These are phyloP conservation scores for Speoplatyrhinus poulsoni DNA, from an alignment of 2,113 vertebrate species.

Conservation along the genomic window DNA sequence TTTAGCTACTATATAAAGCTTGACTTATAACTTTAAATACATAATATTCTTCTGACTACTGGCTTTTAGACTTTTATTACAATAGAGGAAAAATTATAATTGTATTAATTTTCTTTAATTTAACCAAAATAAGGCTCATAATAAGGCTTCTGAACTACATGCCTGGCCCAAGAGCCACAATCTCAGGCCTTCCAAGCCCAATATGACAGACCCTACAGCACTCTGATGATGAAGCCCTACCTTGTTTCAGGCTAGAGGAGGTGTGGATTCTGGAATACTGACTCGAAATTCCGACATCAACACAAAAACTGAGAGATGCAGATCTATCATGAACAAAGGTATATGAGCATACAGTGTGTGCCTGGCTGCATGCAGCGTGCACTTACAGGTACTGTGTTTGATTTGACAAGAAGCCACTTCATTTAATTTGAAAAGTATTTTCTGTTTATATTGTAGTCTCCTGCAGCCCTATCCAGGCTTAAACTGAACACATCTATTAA, in stretches of 20 bases:
- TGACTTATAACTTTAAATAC: no score
- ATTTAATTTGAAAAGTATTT: conserved; percentile 7
- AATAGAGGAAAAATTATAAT: no score
- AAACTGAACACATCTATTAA: neutral
- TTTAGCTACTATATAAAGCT: neutral
- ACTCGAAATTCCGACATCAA: conserved; percentile 62
- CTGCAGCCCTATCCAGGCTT: conserved; percentile 1
- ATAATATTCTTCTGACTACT: no score
- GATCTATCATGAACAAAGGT: conserved; percentile 18
- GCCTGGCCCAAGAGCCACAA: neutral
- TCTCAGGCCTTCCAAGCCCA: neutral
- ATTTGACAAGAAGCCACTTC: neutral
- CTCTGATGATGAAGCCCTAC: conserved; percentile 54
- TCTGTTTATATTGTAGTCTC: neutral
- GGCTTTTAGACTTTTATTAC: no score
- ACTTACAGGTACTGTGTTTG: no score
- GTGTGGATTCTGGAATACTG: conserved; percentile 60
- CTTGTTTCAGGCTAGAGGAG: conserved; percentile 57
- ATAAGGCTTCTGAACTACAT: neutral
- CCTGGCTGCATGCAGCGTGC: no score
- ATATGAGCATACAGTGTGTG: neutral
- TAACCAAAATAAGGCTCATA: no score
- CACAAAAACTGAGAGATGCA: conserved; percentile 22
- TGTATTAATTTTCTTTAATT: no score
- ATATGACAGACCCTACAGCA: conserved; percentile 13